Conservation (phyloP, 1,140 invertebrate species). For the Drosophila erecta region DNA sequence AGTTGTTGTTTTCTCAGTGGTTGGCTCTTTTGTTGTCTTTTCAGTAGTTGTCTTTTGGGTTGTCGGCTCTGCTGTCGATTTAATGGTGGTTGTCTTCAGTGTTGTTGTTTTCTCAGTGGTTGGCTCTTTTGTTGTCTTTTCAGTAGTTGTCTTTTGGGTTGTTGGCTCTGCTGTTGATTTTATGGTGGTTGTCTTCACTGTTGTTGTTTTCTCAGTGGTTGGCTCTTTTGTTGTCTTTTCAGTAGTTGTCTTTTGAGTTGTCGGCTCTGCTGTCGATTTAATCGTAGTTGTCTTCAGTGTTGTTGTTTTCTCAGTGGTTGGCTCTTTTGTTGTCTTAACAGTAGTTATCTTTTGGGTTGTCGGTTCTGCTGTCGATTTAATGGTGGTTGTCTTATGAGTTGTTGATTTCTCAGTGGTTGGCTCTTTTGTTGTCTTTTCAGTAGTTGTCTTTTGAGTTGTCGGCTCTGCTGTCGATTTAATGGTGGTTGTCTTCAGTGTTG, state of each 20-base stretch:
- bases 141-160: background rate
- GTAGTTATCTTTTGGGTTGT: too few species aligned
- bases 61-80: background rate
- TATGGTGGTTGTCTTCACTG: background rate
- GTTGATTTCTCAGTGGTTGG: too few species aligned
- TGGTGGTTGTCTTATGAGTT: too few species aligned
- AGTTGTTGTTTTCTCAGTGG: background rate
- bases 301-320: background rate
- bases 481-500: too few species aligned
- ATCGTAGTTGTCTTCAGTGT: background rate
- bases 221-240: too few species aligned
- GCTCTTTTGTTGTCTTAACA: background rate
- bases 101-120: constrained; percentile 4
- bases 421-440: too few species aligned
- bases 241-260: background rate
- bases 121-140: background rate
- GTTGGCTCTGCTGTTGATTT: background rate
- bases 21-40: background rate
- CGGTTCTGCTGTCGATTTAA: background rate
- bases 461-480: too few species aligned
- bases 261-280: background rate
- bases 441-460: too few species aligned
- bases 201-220: too few species aligned
- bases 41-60: background rate
- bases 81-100: background rate